Base-by-base conservation (phyloP, 1,140 invertebrate genomes). In the Dinoponera quadriceps region DNA sequence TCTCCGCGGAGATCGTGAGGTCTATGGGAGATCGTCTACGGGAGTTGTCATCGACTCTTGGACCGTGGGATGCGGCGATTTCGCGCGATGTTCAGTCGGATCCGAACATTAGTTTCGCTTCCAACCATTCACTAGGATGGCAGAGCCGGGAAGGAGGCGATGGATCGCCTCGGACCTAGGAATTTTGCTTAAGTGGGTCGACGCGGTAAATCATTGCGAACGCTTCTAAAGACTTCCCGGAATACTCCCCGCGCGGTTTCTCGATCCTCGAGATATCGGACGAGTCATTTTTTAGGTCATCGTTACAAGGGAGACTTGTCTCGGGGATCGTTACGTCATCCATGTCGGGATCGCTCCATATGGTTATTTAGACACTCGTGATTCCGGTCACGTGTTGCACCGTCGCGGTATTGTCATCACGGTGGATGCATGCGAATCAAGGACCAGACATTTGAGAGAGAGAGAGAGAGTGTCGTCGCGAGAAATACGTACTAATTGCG, bases 291-390 rank as follows among this genome's bases (percentile, higher is more conserved):
- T 88, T 71, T 78, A 82, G 83, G 85, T 82, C 77, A 85, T 72
- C 73, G 55, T 88, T 85, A 82, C 82, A 84, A 81, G 33, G 60
- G 49, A 82, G 63, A 77, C 72, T 87, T 72, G 73, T 87, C 60
- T 74, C 38, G 25, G 29, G n/a, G 25, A 22, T 68, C 38, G 25
- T 89, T 89, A 69, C 86, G 59, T 90, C 88, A 90, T 82, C 62
- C 48, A 22, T 27, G 71, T 68, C 80, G 83, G 68, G 82, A 82
- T 63, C 80, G 44, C 54, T 82, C 60, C 49, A 82, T 82, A 55
- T 72, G 63, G 86, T 81, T 85, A 82, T 82, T 87, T 82, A 89
- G 73, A 62, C 55, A 71, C 63, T 88, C 59, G 59, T 16, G 49
- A 55, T 78, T 85, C 85, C 18, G 29, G 63, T 63, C 66, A 78